These are phyloP conservation scores for Prionailurus bengalensis DNA, from an alignment of 2,113 vertebrate species.

Conservation along the genomic window DNA sequence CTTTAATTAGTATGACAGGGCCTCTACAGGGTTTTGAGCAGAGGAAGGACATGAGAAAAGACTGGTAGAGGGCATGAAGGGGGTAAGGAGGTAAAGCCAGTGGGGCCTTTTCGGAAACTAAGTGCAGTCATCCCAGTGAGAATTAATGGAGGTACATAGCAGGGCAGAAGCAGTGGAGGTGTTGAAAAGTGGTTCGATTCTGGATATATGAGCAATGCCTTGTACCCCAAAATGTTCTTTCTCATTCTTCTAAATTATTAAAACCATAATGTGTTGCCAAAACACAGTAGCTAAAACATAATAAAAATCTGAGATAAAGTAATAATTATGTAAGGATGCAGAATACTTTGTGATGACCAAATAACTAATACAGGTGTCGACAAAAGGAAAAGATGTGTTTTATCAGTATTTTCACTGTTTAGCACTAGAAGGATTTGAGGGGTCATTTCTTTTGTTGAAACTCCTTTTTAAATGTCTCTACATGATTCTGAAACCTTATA, in stretches of 20 bases:
- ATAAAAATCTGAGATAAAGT: neutral
- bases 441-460: neutral
- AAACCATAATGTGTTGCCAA: neutral
- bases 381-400: neutral
- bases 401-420: constrained; percentile 32
- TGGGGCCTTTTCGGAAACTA: neutral
- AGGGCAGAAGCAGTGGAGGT: neutral
- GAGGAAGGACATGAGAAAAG: neutral
- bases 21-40: neutral
- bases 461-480: neutral
- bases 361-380: neutral
- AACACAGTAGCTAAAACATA: neutral
- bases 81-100: neutral
- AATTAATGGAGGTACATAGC: neutral
- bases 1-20: neutral
- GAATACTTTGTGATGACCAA: neutral
- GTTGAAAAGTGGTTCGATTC: neutral
- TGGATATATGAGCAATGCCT: neutral
- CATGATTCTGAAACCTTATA: constrained; percentile 43
- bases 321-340: neutral
- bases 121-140: neutral
- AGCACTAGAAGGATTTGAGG: neutral
- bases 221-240: neutral
- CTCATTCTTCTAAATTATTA: constrained; percentile 21
- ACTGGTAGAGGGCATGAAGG: neutral